Conservation (phyloP, 2,797 vertebrate species). For the Lepilemur ruficaudatus region DNA sequence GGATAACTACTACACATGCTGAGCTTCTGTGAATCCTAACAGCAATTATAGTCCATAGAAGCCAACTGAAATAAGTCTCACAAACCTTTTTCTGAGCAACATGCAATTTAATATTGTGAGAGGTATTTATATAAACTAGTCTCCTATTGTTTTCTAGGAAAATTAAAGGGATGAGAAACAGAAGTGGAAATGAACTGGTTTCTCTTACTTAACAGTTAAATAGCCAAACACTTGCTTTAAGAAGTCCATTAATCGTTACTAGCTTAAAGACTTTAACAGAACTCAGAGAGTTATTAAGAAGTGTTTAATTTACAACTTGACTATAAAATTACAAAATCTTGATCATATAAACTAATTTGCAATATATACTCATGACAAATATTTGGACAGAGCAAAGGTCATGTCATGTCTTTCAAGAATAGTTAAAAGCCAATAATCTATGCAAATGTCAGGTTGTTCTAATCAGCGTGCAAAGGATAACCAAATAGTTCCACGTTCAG, state of each 20-base stretch:
- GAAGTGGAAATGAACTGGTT: neutral
- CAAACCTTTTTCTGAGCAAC: neutral
- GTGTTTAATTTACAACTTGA: neutral
- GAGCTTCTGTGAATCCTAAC: neutral
- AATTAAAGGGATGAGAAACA: neutral
- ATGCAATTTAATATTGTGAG: neutral
- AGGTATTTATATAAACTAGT: neutral
- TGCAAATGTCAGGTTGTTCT: neutral
- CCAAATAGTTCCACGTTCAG: neutral
- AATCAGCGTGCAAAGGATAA: neutral
- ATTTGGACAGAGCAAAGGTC: neutral
- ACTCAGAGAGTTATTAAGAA: neutral
- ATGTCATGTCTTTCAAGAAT: neutral
- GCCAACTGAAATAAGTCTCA: neutral
- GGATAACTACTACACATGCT: neutral
- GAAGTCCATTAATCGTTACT: neutral
- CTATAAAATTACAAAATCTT: neutral
- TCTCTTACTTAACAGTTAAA: neutral
- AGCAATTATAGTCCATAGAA: neutral
- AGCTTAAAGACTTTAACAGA: neutral
- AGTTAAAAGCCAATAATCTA: neutral
- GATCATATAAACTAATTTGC: neutral
- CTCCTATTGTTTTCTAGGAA: neutral
- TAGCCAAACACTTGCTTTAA: neutral
- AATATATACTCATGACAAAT: neutral